Evolutionary conservation across 2,113 vertebrate species (phyloP), one percentile per base, ranked within the genome.

Genomic region (Corydoras sp.): DNA sequence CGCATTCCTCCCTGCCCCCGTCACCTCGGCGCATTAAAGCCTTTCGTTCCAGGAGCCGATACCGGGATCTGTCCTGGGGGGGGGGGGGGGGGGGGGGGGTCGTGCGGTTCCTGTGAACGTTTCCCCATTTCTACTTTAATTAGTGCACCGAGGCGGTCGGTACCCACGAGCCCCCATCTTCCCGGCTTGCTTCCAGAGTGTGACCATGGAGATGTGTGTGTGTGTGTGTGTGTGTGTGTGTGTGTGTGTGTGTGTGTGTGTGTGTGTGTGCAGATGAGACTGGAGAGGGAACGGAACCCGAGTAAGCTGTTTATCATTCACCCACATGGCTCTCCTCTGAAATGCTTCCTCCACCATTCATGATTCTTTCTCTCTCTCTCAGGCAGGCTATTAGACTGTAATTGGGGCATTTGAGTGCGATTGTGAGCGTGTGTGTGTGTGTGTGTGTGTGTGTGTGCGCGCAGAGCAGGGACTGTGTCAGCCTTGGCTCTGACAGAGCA

Each of bases 381-480:
- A 83, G 85, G 81, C 79, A 81, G 50, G 83, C 88, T 86, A 85
- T 88, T 88, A 90, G 87, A 86, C 83, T 78, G 85, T 90, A 90
- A 91, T 91, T 90, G 89, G 88, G 85, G 88, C 82, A 79, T 83
- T 84, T 67, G 71, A 9, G 74, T 24, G 73, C 12, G 51, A 50
- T n/a, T 24, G 18, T 24, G 18, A 1, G 18, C 2, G 18, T 24
- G 18, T 24, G 18, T 24, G 18, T 24, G 18, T 24, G 18, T 24
- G 65, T 48, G 48, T 58, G 60, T 64, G 66, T 56, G 66, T 32
- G 53, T 65, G 73, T 62, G 53, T 24, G 13, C 63, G 62, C 65
- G 61, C 48, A 15, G 32, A 48, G 49, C 31, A 13, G 55, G 43
- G 69, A 35, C 58, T 53, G 18, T 13, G 51, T 56, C 55, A 53